Base-by-base conservation (phyloP, 1,140 invertebrate genomes). In the Triops longicaudatus region DNA sequence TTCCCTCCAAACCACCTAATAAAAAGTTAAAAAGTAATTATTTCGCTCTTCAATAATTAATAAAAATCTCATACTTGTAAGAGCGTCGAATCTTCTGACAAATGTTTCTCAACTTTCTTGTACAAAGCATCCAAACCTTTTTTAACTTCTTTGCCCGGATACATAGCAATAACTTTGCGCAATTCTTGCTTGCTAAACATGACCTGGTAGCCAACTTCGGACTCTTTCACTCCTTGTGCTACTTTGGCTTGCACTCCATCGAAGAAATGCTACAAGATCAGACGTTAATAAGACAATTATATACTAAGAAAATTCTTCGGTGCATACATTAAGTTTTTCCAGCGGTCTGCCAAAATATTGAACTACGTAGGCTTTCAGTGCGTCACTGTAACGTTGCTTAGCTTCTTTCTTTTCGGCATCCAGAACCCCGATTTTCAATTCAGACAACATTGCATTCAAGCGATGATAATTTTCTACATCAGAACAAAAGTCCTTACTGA, bases 141-240 rank as follows among this genome's bases (percentile, higher is more conserved):
- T 84, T 98, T 98, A 5, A 99, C 96, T 86, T 98, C 97, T 83
- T 91, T 91, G 12, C 92, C 93, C 17, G 97, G 96, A 88, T 99
- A 99, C 84, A 97, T 92, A 80, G 93, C 92, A 76, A 99, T 96
- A 26, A 98, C 94, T 86, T 96, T 96, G 79, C 95, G 88, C 74
- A 99, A 86, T 86, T 98, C 97, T 86, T 96, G 94, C 87, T 98
- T 98, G 83, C 95, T 98, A 83, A 94, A 99, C 17, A 95, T 95
- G 85, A 98, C 90, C 87, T 98, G 96, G 87, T 97, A 99, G 82
- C 96, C 95, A 76, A 99, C 95, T 88, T 99, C 98, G 50, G 96
- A 96, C 83, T 95, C 93, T 85, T 97, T 97, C 28, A 98, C 95
- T 79, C 98, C 98, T 82, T 92, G 90, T 73, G 91, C 90, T 76